phyloP scores from a whole-genome alignment of 2,113 vertebrate species.

The Hemibagrus wyckioides region DNA sequence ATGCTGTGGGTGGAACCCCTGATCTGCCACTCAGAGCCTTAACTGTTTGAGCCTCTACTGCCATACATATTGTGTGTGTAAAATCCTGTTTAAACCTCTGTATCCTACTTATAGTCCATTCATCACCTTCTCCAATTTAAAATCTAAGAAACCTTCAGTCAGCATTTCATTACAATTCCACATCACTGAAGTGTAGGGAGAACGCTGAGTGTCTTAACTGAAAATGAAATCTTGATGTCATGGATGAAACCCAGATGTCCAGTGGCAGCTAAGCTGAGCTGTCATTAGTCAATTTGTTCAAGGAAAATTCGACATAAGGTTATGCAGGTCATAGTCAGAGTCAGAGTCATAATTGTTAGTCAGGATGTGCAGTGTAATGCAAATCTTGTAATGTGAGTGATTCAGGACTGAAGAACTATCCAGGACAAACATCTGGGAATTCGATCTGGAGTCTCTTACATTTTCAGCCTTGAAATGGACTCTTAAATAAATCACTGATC shows the following conservation, averaged over 20 bases:
- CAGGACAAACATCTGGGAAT: neutral
- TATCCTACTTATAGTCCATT: neutral
- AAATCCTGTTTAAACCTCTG: neutral
- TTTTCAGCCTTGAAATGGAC: neutral
- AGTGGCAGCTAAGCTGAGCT: neutral
- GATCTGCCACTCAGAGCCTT: no score
- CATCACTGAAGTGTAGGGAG: neutral
- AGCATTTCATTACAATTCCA: neutral
- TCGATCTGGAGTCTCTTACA: neutral
- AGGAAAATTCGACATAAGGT: neutral
- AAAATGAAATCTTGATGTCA: neutral
- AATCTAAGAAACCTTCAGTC: neutral
- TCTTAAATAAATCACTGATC: no score
- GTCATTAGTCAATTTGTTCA: neutral
- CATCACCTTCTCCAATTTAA: neutral
- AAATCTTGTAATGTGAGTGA: neutral
- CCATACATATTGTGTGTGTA: neutral
- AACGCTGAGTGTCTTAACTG: neutral
- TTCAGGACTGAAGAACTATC: neutral
- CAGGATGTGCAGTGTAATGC: neutral
- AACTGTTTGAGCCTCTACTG: no score
- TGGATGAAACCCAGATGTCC: neutral
- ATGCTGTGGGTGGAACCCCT: no score
- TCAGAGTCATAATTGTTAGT: neutral
- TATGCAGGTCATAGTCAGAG: neutral